A percentile compares a stretch with the other conserved stretches of the same genome.
These are phyloP conservation scores for Ameiurus melas DNA, from an alignment of 2,113 vertebrate species.

Conservation along the genomic window DNA sequence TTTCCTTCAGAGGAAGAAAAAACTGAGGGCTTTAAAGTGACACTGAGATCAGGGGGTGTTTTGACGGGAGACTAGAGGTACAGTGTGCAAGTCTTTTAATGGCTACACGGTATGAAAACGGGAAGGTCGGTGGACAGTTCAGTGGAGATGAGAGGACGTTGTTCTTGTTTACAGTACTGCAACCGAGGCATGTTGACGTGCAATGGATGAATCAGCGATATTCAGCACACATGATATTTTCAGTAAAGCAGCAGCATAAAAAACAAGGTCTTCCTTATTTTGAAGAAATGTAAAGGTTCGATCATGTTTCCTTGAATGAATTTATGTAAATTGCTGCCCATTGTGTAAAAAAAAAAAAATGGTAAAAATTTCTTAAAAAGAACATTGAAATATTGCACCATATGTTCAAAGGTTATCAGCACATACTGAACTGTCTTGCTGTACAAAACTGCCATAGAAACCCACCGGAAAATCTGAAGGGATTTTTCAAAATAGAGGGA, in stretches of 20 bases:
- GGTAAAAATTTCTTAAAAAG: slow-evolving; percentile 7
- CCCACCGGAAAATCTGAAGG: background rate
- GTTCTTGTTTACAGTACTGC: background rate
- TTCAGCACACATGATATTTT: background rate
- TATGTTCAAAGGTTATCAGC: background rate
- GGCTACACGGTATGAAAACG: background rate
- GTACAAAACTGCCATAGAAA: slow-evolving; percentile 15
- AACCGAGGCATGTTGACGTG: background rate
- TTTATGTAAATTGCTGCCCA: background rate
- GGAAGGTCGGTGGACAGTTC: background rate
- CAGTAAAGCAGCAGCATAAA: background rate
- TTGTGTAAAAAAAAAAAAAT: too few species aligned
- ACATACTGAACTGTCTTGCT: background rate
- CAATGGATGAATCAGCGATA: background rate
- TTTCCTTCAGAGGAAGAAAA: background rate
- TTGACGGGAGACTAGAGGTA: slow-evolving; percentile 9
- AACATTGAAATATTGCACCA: background rate
- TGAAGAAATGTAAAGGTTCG: background rate
- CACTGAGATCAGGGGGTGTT: slow-evolving; percentile 24
- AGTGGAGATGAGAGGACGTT: background rate
- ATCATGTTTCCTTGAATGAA: background rate
- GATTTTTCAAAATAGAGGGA: background rate
- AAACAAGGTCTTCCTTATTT: background rate
- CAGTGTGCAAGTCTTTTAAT: background rate
- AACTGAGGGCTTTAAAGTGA: slow-evolving; percentile 10